Evolutionary conservation across 2,888 invertebrate genomes (phyloP).

Genomic region (Chaitophorus viminalis): DNA sequence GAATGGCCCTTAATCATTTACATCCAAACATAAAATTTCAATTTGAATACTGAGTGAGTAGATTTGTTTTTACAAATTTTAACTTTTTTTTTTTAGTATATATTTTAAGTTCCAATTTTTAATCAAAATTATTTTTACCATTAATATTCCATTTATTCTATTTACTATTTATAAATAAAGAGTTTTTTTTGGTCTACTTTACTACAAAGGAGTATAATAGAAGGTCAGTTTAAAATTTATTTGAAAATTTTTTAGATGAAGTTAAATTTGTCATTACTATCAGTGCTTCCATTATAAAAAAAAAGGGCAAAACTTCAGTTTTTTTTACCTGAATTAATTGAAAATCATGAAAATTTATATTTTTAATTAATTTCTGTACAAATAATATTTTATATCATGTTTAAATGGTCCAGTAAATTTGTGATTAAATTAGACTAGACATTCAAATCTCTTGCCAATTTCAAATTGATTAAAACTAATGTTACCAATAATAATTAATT

Average conservation of each 20-base stretch:
- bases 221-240: neutral
- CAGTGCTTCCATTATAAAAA: neutral
- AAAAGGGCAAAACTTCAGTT: neutral
- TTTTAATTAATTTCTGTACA: slow-evolving; percentile 9
- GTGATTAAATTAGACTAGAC: slow-evolving; percentile 45
- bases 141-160: neutral
- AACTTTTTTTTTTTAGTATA: neutral
- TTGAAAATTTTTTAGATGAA: neutral
- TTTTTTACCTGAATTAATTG: neutral
- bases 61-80: neutral
- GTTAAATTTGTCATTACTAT: neutral
- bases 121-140: neutral
- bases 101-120: neutral
- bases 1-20: no score
- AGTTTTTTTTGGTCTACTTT: slow-evolving; percentile 20
- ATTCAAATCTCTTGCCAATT: slow-evolving; percentile 43
- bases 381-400: neutral
- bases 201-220: neutral
- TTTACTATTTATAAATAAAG: neutral
- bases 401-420: slow-evolving; percentile 32
- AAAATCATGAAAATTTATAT: neutral
- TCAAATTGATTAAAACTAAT: neutral
- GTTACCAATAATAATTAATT: slow-evolving; percentile 20
- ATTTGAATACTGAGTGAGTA: neutral
- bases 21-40: neutral